Percentiles rank a stretch among this genome's conserved stretches.
Evolutionary conservation across 2,113 vertebrate genomes (phyloP).

Genomic region (Macrotis lagotis): DNA sequence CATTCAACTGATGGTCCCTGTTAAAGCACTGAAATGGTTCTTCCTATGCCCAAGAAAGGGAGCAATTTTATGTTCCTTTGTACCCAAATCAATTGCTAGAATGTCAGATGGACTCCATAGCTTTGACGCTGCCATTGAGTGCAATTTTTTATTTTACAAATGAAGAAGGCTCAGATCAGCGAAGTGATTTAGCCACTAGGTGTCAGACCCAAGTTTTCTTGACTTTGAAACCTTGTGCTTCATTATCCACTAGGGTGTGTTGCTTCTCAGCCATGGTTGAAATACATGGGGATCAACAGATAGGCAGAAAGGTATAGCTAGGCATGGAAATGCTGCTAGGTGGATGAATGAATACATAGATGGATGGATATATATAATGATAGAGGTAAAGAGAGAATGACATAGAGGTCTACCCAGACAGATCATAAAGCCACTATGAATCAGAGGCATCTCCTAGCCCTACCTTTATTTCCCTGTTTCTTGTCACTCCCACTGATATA

Average conservation of each 20-base stretch:
- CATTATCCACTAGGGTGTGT: neutral
- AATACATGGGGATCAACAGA: neutral
- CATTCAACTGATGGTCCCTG: neutral
- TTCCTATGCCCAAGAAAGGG: neutral
- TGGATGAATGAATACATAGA: too few relatives aligned
- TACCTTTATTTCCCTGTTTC: constrained; percentile 89
- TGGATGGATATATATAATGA: too few relatives aligned
- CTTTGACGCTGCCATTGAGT: neutral
- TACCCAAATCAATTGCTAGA: neutral
- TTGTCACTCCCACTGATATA: constrained; percentile 89
- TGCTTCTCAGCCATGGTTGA: neutral
- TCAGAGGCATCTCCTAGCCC: neutral
- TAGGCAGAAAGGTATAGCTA: too few relatives aligned
- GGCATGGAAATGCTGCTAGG: too few relatives aligned
- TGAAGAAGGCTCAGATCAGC: neutral
- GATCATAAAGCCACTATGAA: too few relatives aligned
- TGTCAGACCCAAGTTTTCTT: neutral
- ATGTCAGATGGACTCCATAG: neutral
- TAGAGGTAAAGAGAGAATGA: too few relatives aligned
- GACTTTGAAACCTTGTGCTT: neutral
- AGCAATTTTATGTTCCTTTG: neutral
- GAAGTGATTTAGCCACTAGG: neutral
- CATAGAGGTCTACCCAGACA: too few relatives aligned
- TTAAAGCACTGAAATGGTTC: neutral
- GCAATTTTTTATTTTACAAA: neutral